Conservation (phyloP, 2,888 invertebrate genomes). For the Chrysotoxum bicinctum region DNA sequence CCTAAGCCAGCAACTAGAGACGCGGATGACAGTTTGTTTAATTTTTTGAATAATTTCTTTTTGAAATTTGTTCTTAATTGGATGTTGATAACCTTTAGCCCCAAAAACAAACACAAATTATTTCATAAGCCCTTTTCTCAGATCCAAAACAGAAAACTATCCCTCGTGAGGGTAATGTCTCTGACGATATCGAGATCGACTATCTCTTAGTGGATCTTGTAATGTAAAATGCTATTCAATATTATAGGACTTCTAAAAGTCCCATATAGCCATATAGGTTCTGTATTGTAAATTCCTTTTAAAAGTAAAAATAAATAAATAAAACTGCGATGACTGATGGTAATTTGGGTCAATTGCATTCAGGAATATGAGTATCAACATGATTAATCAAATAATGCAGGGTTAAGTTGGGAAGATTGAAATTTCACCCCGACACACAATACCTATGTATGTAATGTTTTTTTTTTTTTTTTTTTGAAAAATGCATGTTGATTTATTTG, state of each 20-base stretch:
- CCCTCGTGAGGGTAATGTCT: not conserved
- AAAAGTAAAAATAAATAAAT: not conserved
- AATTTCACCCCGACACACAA: constrained; percentile 15
- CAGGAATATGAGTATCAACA: constrained; percentile 25
- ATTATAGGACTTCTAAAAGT: not conserved
- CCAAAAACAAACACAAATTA: constrained; percentile 1
- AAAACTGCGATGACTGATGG: constrained; percentile 19
- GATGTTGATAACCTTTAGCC: constrained; percentile 50
- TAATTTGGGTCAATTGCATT: constrained; percentile 63
- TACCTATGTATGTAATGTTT: too few species aligned
- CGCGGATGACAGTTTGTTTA: constrained; percentile 17
- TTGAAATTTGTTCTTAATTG: constrained; percentile 43
- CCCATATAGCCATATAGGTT: not conserved
- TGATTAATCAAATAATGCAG: constrained; percentile 53
- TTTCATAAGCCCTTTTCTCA: not conserved
- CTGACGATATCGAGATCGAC: not conserved
- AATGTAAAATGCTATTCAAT: constrained; percentile 16
- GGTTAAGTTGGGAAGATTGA: not conserved
- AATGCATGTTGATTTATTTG: constrained; percentile 10
- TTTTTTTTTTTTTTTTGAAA: not conserved
- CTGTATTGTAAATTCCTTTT: not conserved
- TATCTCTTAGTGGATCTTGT: constrained; percentile 13
- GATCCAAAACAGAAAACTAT: not conserved
- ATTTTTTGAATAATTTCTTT: constrained; percentile 33
- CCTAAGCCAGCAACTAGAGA: not conserved